Evolutionary conservation across 2,113 vertebrate species (phyloP).

Genomic region (Pungitius pungitius): DNA sequence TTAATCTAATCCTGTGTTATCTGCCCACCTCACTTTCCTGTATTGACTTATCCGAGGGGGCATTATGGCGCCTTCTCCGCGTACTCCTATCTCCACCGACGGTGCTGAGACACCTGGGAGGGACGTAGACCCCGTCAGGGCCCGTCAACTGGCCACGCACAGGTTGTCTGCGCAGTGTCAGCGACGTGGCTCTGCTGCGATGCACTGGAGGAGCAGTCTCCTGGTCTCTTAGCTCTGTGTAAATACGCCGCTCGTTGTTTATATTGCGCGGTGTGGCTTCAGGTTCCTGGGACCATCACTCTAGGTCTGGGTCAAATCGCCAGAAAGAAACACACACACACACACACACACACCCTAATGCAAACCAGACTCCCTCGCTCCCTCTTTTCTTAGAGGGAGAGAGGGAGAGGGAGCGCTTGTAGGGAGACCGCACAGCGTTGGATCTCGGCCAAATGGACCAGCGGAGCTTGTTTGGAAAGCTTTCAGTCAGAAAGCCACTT

Average conservation of each 20-base stretch:
- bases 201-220: conserved; percentile 71
- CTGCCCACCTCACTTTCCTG: conserved; percentile 42
- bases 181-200: conserved; percentile 57
- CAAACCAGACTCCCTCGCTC: conserved; percentile 75
- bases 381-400: conserved; percentile 54
- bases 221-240: conserved; percentile 78
- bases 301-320: conserved; percentile 76
- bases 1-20: conserved; percentile 58
- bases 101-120: conserved; percentile 64
- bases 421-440: conserved; percentile 77
- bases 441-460: conserved; percentile 84
- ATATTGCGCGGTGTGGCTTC: conserved; percentile 73
- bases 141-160: no score
- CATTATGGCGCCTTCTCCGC: conserved; percentile 55
- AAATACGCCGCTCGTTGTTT: conserved; percentile 79
- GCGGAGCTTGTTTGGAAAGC: conserved; percentile 88
- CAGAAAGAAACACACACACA: conserved; percentile 57
- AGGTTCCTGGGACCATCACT: conserved; percentile 78
- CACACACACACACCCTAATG: conserved; percentile 64
- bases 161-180: conserved; percentile 75
- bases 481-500: conserved; percentile 87
- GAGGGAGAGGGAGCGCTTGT: conserved; percentile 63
- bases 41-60: conserved; percentile 58
- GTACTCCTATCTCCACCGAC: conserved; percentile 45
- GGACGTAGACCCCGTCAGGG: conserved; percentile 47